phyloP scores from a whole-genome alignment of 2,113 vertebrate species.

The Ictalurus furcatus region DNA sequence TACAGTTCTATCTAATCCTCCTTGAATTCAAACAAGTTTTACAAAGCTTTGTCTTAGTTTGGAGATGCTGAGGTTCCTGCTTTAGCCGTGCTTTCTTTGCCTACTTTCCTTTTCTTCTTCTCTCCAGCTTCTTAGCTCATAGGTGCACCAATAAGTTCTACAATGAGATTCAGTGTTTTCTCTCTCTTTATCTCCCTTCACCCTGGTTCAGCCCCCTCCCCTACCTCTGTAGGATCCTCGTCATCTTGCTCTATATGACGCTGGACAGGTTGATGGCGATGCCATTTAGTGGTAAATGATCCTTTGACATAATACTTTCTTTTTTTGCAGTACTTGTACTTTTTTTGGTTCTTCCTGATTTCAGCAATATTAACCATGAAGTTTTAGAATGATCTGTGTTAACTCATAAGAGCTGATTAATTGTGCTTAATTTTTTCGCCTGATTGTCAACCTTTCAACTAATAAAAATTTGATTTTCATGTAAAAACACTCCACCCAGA shows the following conservation, averaged over 20 bases:
- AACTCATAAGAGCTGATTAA: not conserved
- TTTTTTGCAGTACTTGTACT: not conserved
- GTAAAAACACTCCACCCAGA: not conserved
- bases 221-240: slow-evolving; percentile 54
- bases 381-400: not conserved
- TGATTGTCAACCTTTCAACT: not conserved
- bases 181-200: slow-evolving; percentile 61
- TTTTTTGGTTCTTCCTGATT: slow-evolving; percentile 1
- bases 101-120: slow-evolving; percentile 40
- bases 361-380: not conserved
- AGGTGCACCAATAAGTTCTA: slow-evolving; percentile 37
- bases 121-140: slow-evolving; percentile 29
- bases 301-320: not conserved
- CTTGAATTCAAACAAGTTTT: not conserved
- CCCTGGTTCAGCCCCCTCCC: slow-evolving; percentile 52
- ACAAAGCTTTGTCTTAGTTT: slow-evolving; percentile 10
- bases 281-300: not conserved
- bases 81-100: slow-evolving; percentile 37
- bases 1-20: not conserved
- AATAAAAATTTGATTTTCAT: not conserved
- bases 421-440: not conserved
- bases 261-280: slow-evolving; percentile 14
- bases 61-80: slow-evolving; percentile 34
- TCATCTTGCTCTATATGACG: slow-evolving; percentile 57
- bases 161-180: slow-evolving; percentile 50